A percentile compares a stretch with the other conserved stretches of the same genome.
phyloP scores from a whole-genome alignment of 2,888 invertebrate species.

The Andrena hattorfiana region DNA sequence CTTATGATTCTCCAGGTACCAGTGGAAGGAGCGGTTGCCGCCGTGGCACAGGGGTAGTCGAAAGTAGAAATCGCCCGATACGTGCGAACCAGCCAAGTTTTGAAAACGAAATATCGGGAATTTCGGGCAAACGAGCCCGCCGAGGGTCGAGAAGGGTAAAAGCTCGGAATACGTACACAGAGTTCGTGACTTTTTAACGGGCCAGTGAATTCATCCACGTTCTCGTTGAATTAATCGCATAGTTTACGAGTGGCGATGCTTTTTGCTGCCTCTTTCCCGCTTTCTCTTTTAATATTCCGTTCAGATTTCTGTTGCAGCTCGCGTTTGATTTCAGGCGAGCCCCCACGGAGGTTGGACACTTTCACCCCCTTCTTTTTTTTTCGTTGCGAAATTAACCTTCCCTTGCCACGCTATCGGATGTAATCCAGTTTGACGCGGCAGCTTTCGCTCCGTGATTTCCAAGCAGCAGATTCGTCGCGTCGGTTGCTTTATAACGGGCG shows the following conservation, averaged over 20 bases:
- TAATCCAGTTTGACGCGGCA: neutral
- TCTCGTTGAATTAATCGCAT: neutral
- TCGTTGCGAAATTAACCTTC: neutral
- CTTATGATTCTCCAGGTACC: neutral
- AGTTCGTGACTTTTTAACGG: neutral
- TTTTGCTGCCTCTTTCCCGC: neutral
- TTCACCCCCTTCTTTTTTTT: neutral
- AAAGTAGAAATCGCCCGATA: too few species aligned
- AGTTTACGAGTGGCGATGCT: neutral
- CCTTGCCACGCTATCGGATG: neutral
- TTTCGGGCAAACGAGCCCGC: too few species aligned
- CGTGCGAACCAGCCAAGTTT: neutral
- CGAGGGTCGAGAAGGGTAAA: neutral
- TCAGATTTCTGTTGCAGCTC: constrained; percentile 37
- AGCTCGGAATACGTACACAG: neutral
- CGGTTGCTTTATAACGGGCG: neutral
- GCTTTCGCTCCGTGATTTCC: neutral
- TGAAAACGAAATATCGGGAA: neutral
- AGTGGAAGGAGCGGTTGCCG: neutral
- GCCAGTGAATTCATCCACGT: neutral
- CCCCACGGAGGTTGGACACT: neutral
- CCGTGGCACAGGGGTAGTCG: too few species aligned
- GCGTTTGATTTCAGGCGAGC: constrained; percentile 14
- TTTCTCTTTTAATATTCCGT: neutral
- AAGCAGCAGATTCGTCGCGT: neutral